phyloP scores from a whole-genome alignment of 1,140 invertebrate genomes.

The Drosophila albomicans region DNA sequence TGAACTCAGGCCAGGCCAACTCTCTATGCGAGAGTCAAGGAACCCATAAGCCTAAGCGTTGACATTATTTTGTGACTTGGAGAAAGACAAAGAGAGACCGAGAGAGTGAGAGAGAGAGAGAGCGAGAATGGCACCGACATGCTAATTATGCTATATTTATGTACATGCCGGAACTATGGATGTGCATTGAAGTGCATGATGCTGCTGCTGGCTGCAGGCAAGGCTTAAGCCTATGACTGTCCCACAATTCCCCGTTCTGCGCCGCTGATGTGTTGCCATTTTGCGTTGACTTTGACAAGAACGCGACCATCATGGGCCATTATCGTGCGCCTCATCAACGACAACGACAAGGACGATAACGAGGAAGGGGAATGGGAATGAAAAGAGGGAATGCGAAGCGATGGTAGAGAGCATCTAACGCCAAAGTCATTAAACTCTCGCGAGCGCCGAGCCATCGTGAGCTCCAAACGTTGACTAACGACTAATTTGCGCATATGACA shows the following conservation, averaged over 20 bases:
- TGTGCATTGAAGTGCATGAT: slow-evolving; percentile 51
- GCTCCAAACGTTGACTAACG: slow-evolving; percentile 68
- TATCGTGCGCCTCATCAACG: slow-evolving; percentile 75
- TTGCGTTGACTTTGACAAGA: slow-evolving; percentile 77
- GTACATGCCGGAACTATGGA: slow-evolving; percentile 45
- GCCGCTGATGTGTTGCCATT: slow-evolving; percentile 52
- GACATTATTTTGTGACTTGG: slow-evolving; percentile 55
- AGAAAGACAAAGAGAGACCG: slow-evolving; percentile 3
- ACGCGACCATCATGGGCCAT: slow-evolving; percentile 77
- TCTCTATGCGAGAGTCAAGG: slow-evolving; percentile 66
- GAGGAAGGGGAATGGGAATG: neutral
- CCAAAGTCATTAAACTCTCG: slow-evolving; percentile 76
- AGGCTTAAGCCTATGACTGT: slow-evolving; percentile 22
- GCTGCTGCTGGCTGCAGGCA: slow-evolving; percentile 22
- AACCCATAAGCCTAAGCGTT: slow-evolving; percentile 65
- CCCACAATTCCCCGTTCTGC: neutral
- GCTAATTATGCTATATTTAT: slow-evolving; percentile 79
- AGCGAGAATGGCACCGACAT: slow-evolving; percentile 52
- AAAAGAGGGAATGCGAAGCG: neutral
- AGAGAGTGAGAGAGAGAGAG: slow-evolving; percentile 6
- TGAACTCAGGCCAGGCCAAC: slow-evolving; percentile 53
- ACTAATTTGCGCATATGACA: slow-evolving; percentile 82
- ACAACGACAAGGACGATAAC: slow-evolving; percentile 26
- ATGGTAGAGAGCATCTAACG: slow-evolving; percentile 54
- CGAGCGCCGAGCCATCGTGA: slow-evolving; percentile 48